A percentile compares a stretch with the other conserved stretches of the same genome.
These are phyloP conservation scores for Colius striatus DNA, from an alignment of 2,113 vertebrate genomes.

Conservation along the genomic window DNA sequence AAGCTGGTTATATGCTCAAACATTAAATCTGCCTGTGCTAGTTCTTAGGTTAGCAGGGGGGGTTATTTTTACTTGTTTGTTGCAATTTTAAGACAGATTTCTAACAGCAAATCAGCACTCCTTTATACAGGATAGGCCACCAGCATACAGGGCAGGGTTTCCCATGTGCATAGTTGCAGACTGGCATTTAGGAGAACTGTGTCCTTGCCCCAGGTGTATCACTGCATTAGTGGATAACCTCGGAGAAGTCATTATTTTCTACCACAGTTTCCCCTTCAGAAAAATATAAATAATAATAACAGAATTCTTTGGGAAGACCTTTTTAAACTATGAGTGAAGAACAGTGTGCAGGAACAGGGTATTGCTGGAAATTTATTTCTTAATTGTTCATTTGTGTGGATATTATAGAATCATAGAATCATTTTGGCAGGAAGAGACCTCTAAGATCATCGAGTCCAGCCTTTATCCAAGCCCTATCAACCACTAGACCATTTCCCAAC, in stretches of 20 bases:
- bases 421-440: too few relatives aligned
- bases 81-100: background rate
- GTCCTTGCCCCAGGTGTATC: background rate
- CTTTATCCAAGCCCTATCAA: too few relatives aligned
- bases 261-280: background rate
- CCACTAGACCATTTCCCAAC: too few relatives aligned
- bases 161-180: background rate
- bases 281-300: background rate
- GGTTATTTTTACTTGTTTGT: too few relatives aligned
- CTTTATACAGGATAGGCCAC: background rate
- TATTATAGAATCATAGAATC: too few relatives aligned
- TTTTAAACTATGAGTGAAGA: background rate
- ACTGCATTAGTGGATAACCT: background rate
- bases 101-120: background rate
- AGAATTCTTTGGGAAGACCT: background rate
- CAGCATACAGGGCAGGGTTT: background rate
- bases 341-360: background rate
- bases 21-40: background rate
- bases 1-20: background rate
- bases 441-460: too few relatives aligned
- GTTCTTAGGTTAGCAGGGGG: background rate
- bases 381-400: background rate
- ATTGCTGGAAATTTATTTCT: background rate
- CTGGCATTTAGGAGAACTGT: background rate
- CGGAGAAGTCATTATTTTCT: background rate